phyloP scores from a whole-genome alignment of 2,888 invertebrate species.

The Barypeithes pellucidus region DNA sequence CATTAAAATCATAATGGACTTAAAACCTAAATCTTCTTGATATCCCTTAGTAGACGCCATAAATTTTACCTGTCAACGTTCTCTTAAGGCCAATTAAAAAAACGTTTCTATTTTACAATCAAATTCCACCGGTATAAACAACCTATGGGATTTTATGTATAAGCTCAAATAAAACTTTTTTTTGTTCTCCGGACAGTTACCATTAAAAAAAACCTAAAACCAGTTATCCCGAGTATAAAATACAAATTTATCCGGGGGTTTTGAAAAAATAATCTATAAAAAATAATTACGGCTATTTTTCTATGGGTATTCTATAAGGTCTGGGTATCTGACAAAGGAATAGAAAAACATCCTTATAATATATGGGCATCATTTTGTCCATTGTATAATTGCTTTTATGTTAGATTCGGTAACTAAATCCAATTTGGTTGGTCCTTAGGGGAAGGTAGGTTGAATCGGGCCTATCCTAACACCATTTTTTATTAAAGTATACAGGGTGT shows the following conservation, averaged over 20 bases:
- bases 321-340: constrained; percentile 28
- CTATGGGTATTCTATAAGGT: constrained; percentile 22
- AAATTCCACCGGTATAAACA: constrained; percentile 28
- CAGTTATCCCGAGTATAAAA: constrained; percentile 42
- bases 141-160: constrained; percentile 8
- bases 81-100: neutral
- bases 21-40: neutral
- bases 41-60: constrained; percentile 2
- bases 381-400: constrained; percentile 44
- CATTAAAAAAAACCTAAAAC: constrained; percentile 43
- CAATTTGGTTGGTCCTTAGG: constrained; percentile 34
- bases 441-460: constrained; percentile 18
- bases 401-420: constrained; percentile 41
- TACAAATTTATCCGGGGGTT: constrained; percentile 23
- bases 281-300: constrained; percentile 50
- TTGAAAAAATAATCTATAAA: constrained; percentile 41
- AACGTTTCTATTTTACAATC: constrained; percentile 11
- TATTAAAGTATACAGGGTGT: too few relatives aligned
- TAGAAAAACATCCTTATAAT: constrained; percentile 45
- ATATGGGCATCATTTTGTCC: constrained; percentile 44
- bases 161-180: constrained; percentile 28
- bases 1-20: too few relatives aligned
- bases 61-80: constrained; percentile 13
- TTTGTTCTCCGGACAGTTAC: constrained; percentile 34
- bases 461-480: too few relatives aligned